Conservation (phyloP, 2,113 vertebrate genomes). For the Plectropomus leopardus region DNA sequence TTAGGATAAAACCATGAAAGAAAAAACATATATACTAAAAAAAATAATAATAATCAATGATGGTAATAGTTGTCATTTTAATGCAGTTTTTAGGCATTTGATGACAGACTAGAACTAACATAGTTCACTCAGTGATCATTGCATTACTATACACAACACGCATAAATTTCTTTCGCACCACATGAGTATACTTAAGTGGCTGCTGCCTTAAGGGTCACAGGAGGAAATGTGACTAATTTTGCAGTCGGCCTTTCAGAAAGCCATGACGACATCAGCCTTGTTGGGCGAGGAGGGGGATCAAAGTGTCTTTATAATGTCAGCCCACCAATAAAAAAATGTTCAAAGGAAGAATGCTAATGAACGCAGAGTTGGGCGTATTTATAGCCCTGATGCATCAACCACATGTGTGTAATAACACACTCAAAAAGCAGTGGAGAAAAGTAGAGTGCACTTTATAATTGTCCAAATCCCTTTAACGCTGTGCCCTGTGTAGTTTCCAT, state of each 20-base stretch:
- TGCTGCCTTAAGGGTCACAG: slow-evolving; percentile 16
- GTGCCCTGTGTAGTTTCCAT: slow-evolving; percentile 31
- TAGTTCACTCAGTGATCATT: background rate
- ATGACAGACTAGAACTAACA: background rate
- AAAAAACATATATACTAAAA: background rate
- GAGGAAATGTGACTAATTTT: slow-evolving; percentile 62
- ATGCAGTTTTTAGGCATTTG: background rate
- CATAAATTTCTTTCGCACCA: background rate
- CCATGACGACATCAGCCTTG: slow-evolving; percentile 42
- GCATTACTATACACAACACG: background rate
- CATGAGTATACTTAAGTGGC: slow-evolving; percentile 33
- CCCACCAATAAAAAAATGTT: slow-evolving; percentile 67
- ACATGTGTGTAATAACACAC: slow-evolving; percentile 57
- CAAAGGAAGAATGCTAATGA: slow-evolving; percentile 68
- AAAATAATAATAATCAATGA: background rate
- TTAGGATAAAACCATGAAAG: no score
- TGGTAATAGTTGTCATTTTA: background rate
- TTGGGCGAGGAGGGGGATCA: slow-evolving; percentile 43
- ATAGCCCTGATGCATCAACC: slow-evolving; percentile 61
- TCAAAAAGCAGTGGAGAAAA: slow-evolving; percentile 22
- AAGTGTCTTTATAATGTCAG: slow-evolving; percentile 74
- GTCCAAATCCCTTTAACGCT: slow-evolving; percentile 31
- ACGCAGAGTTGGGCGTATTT: slow-evolving; percentile 43
- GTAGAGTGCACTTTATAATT: slow-evolving; percentile 19
- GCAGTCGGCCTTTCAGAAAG: slow-evolving; percentile 50